phyloP scores from a whole-genome alignment of 2,113 vertebrate species.

The Muntiacus muntjak region DNA sequence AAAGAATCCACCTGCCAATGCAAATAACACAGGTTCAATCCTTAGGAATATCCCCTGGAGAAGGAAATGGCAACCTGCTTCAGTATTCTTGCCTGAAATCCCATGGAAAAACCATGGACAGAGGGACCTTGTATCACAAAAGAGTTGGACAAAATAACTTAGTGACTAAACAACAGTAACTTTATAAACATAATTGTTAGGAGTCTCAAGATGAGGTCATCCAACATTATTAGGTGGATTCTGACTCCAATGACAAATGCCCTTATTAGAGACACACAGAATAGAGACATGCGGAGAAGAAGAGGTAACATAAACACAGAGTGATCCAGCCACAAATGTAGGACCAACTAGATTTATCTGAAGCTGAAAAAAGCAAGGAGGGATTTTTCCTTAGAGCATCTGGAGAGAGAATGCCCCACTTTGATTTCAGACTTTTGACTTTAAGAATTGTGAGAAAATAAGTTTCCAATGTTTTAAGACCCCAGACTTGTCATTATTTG shows the following conservation, averaged over 20 bases:
- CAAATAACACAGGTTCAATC: background rate
- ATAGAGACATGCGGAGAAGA: background rate
- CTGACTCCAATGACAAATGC: background rate
- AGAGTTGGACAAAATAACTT: background rate
- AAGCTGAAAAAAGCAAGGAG: background rate
- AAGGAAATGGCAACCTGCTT: background rate
- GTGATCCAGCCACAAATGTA: background rate
- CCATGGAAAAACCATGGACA: background rate
- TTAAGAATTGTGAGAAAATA: background rate
- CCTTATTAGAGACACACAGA: background rate
- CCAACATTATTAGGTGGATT: background rate
- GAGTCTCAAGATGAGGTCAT: background rate
- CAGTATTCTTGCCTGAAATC: background rate
- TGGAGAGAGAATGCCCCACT: accelerated
- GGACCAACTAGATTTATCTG: background rate
- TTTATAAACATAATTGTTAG: background rate
- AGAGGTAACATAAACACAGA: background rate
- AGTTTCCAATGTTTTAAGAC: background rate
- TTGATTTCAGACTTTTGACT: background rate
- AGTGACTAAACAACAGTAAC: background rate
- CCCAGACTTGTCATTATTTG: background rate
- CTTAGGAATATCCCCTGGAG: background rate
- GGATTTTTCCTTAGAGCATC: too few relatives aligned
- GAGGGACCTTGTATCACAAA: background rate
- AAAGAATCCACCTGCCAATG: background rate